phyloP scores from a whole-genome alignment of 2,113 vertebrate genomes.

The Callorhinus ursinus region DNA sequence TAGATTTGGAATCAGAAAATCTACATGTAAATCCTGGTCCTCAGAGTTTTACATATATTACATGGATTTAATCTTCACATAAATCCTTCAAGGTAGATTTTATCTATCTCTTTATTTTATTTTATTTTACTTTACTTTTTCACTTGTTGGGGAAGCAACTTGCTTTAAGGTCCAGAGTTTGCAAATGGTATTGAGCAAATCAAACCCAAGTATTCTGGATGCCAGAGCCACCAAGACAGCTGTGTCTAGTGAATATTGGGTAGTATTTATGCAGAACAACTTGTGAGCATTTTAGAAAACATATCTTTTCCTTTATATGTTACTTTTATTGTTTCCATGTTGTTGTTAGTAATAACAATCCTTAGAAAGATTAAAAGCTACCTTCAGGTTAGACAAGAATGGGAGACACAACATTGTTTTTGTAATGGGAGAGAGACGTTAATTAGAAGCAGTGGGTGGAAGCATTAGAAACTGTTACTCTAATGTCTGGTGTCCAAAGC shows the following conservation, averaged over 20 bases:
- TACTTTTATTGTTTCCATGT: slow-evolving; percentile 17
- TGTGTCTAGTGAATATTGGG: background rate
- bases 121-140: slow-evolving; percentile 16
- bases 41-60: background rate
- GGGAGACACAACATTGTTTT: background rate
- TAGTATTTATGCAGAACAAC: background rate
- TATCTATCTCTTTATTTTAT: background rate
- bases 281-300: background rate
- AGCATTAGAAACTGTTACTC: slow-evolving; percentile 9
- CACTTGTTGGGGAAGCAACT: background rate
- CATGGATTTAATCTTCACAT: background rate
- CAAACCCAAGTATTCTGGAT: background rate
- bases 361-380: slow-evolving; percentile 27
- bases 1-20: background rate
- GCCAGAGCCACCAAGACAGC: background rate
- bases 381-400: background rate
- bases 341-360: slow-evolving; percentile 32
- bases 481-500: background rate
- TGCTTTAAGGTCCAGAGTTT: background rate
- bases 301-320: background rate
- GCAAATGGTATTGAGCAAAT: background rate
- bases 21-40: background rate
- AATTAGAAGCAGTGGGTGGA: slow-evolving; percentile 35
- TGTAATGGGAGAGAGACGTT: slow-evolving; percentile 24
- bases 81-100: background rate